phyloP scores from a whole-genome alignment of 2,113 vertebrate genomes.

The Perca schrenkii region DNA sequence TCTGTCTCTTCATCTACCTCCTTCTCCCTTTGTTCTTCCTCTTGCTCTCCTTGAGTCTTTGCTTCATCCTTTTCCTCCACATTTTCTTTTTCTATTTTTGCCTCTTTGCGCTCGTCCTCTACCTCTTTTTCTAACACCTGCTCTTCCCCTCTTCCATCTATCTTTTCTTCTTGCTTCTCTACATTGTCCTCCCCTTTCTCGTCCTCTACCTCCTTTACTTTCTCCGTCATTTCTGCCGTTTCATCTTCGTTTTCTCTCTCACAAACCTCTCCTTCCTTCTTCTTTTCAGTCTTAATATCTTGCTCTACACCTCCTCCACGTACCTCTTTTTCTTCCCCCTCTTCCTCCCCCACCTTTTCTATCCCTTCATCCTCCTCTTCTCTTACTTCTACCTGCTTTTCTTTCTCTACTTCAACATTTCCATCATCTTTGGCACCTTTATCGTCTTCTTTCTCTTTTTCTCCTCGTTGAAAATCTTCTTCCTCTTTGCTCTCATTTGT shows the following conservation, averaged over 20 bases:
- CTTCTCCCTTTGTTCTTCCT: background rate
- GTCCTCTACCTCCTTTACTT: background rate
- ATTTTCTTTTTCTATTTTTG: too few species aligned
- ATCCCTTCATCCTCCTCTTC: background rate
- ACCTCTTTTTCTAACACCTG: background rate
- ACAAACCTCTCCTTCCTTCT: background rate
- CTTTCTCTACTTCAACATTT: background rate
- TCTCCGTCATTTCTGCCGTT: background rate
- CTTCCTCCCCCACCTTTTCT: background rate
- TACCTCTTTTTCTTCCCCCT: background rate
- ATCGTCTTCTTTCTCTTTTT: background rate
- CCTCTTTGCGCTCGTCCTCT: background rate
- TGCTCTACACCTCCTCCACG: background rate
- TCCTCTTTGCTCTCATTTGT: background rate
- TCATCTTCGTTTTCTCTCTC: background rate
- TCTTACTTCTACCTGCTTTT: background rate
- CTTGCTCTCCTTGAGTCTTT: background rate
- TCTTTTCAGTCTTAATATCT: too few species aligned
- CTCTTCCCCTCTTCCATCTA: background rate
- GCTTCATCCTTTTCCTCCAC: background rate
- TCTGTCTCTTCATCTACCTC: background rate
- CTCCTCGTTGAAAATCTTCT: background rate
- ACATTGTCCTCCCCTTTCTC: background rate
- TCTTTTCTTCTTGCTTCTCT: background rate
- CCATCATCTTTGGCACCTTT: background rate